Conservation (phyloP, 2,797 vertebrate species). For the Coccyzus lansbergi region DNA sequence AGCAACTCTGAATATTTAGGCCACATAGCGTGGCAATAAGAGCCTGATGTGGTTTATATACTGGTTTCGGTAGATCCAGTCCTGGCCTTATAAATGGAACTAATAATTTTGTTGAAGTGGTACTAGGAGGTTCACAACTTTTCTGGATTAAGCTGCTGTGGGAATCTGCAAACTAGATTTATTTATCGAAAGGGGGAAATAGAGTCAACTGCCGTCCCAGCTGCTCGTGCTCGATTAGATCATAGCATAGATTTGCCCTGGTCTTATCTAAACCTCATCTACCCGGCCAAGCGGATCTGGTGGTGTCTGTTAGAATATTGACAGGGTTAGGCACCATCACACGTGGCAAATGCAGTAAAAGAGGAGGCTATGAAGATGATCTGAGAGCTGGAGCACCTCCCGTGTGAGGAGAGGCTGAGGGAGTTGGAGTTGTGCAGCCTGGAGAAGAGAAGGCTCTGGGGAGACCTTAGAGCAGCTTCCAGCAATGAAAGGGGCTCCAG, state of each 20-base stretch:
- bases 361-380: too few relatives aligned
- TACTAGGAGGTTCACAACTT: neutral
- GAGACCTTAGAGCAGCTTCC: too few relatives aligned
- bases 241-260: neutral
- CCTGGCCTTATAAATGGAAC: neutral
- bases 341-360: rapidly evolving
- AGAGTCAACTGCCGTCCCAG: neutral
- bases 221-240: slow-evolving; percentile 49
- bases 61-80: neutral
- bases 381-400: too few relatives aligned
- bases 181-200: neutral
- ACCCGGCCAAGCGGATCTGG: rapidly evolving
- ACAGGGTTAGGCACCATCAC: neutral
- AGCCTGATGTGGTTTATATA: rapidly evolving
- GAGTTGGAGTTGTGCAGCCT: too few relatives aligned
- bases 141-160: rapidly evolving
- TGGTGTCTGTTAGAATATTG: neutral
- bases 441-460: too few relatives aligned
- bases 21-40: rapidly evolving
- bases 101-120: neutral
- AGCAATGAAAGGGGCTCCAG: too few relatives aligned
- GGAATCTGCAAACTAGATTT: neutral
- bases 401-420: too few relatives aligned
- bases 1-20: neutral
- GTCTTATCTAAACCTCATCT: neutral